Evolutionary conservation across 2,113 vertebrate species (phyloP), one percentile per base, ranked within the genome.

Genomic region (Vanacampus margaritifer): DNA sequence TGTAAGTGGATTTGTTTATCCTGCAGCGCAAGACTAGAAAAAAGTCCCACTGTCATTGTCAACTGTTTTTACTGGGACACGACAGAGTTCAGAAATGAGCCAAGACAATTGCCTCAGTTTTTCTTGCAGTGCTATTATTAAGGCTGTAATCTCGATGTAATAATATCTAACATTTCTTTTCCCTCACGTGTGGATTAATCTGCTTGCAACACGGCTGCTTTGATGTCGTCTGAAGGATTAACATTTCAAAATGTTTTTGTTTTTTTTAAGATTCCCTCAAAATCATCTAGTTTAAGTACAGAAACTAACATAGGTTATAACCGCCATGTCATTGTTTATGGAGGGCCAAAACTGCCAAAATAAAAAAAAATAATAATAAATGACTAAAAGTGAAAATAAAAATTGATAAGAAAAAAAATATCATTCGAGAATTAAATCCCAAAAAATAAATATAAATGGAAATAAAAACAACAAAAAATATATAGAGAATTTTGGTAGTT

Each of bases 141-240:
- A 46, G 41, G 24, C 24, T 61, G 73, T 8, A 56, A 56, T 56
- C 24, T 71, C 73, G 9, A 51, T 75, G 74, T 78, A 80, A 68
- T 77, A 45, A 63, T 39, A 70, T 16, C 57, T 64, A 65, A 51
- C 26, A 36, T 66, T 50, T 37, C 53, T 24, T 62, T 54, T 69
- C 67, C 39, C 77, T 76, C 62, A 24, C 65, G 26, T 48, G 1
- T 79, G 80, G 75, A 83, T 83, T 87, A 84, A 83, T 83, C 62
- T 64, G 59, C 26, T 21, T 84, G 70, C 82, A 81, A 74, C 32
- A 69, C 65, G 57, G 67, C 39, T 72, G 63, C 72, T 84, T 81
- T 72, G 69, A 81, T 80, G 71, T 85, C 82, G 89, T 88, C 86
- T 77, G 62, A 71, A 67, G 86, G 84, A 88, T 90, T 87, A 89